Base-by-base conservation (phyloP, 2,113 vertebrate genomes). In the Phalacrocorax pelagicus region DNA sequence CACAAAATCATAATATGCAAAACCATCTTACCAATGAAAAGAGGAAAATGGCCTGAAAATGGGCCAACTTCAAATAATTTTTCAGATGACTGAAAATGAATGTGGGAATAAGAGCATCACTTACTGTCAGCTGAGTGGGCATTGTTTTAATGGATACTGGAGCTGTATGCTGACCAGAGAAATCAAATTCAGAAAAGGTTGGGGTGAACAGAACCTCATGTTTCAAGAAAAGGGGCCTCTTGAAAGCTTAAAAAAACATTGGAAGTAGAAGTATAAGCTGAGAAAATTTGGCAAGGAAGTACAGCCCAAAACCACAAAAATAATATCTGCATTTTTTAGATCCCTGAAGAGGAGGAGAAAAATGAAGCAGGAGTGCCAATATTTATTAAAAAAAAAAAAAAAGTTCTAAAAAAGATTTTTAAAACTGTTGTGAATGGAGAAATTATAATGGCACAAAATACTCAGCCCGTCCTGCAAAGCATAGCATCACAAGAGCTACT, bases 271-370 rank as follows among this genome's bases (percentile, higher is more conserved):
- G 62, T 87, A 85, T 91, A 92, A 96, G 71, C 70, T 90, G 70
- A 90, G 84, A 91, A 83, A 95, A 90, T 82, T 90, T 97, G 97
- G 95, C 91, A 95, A 86, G 84, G 89, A 92, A 95, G 73, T 85
- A 92, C 86, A 91, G 78, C 73, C 78, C n/a, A 55, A 96, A 96
- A 62, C 95, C 97, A 94, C 97, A 97, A 97, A 97, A 97, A 97
- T 97, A 95, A 92, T 96, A 97, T 97, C 96, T 96, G 67, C 96
- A 94, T 96, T 92, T 96, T 97, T 97, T 62, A 57, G 71, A 92
- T 96, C 97, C 97, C 96, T 73, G 47, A 91, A 94, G 95, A 95
- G 58, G 21, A 85, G 57, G 29, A 91, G 70, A 97, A 97, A 94
- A 97, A 96, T 91, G 86, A 96, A 92, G 38, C 26, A 77, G 23